phyloP scores from a whole-genome alignment of 1,140 invertebrate genomes.

The Yoshiicerus persimilis region DNA sequence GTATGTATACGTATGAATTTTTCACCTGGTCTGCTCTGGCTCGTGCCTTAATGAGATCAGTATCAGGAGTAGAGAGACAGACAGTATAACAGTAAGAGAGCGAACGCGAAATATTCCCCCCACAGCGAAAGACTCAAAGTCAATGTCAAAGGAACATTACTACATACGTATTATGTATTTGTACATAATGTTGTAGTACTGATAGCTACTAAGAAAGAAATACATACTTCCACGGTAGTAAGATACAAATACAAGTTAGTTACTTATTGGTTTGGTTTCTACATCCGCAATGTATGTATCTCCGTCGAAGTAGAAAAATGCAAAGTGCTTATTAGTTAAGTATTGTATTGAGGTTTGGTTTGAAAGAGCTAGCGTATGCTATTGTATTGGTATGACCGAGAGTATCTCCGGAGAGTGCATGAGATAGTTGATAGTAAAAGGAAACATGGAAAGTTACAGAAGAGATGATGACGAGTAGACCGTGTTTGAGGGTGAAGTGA shows the following conservation, averaged over 20 bases:
- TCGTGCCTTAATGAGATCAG: background rate
- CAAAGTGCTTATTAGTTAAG: too few species aligned
- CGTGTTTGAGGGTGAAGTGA: background rate
- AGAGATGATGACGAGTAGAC: background rate
- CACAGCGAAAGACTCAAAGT: background rate
- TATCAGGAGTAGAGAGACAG: background rate
- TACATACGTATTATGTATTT: background rate
- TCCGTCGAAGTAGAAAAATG: background rate
- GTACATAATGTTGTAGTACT: background rate
- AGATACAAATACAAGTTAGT: background rate
- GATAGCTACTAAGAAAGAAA: background rate
- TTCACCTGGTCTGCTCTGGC: background rate
- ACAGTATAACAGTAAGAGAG: background rate
- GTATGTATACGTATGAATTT: background rate
- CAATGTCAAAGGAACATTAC: background rate
- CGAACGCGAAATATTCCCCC: background rate
- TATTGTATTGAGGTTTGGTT: too few species aligned
- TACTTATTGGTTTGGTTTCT: too few species aligned
- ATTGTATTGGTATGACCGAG: too few species aligned
- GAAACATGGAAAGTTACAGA: conserved; percentile 11
- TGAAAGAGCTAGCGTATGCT: too few species aligned
- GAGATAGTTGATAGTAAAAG: background rate
- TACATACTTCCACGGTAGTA: background rate
- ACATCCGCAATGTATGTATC: too few species aligned
- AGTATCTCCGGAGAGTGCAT: too few species aligned